phyloP scores from a whole-genome alignment of 2,888 invertebrate genomes.

The Nymphalis polychloros region DNA sequence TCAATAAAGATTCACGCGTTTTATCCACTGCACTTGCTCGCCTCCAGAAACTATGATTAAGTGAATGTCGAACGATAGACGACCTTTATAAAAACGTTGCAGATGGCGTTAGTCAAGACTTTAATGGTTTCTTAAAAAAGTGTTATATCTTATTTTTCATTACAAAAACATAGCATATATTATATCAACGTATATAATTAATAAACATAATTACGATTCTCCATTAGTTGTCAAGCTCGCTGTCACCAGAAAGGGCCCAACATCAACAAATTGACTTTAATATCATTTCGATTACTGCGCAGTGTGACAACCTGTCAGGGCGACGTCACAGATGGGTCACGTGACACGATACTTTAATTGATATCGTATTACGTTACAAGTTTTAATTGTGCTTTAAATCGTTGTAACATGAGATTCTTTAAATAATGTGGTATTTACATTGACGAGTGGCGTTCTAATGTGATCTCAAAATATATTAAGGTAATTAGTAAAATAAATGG shows the following conservation, averaged over 20 bases:
- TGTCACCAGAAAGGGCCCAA: constrained; percentile 10
- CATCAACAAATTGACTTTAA: constrained; percentile 26
- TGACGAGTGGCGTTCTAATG: constrained; percentile 1
- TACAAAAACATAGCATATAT: background rate
- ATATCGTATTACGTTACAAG: constrained; percentile 28
- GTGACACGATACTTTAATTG: constrained; percentile 24
- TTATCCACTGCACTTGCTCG: no score
- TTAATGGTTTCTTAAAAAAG: no score
- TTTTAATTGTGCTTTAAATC: constrained; percentile 32
- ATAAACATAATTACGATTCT: background rate
- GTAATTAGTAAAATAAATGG: no score
- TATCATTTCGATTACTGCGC: constrained; percentile 24
- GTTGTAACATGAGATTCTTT: constrained; percentile 22
- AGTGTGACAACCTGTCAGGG: constrained; percentile 18
- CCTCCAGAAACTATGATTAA: no score
- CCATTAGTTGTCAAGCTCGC: constrained; percentile 2
- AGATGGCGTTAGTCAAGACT: no score
- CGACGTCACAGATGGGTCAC: constrained; percentile 18
- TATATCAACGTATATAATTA: background rate
- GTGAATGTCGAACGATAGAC: no score
- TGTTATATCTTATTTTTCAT: no score
- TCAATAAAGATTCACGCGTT: no score
- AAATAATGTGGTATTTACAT: constrained; percentile 9
- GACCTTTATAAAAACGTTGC: no score
- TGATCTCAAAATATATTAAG: background rate